These are phyloP conservation scores for Manis crassicaudata DNA, from an alignment of 2,797 vertebrate species.

Conservation along the genomic window DNA sequence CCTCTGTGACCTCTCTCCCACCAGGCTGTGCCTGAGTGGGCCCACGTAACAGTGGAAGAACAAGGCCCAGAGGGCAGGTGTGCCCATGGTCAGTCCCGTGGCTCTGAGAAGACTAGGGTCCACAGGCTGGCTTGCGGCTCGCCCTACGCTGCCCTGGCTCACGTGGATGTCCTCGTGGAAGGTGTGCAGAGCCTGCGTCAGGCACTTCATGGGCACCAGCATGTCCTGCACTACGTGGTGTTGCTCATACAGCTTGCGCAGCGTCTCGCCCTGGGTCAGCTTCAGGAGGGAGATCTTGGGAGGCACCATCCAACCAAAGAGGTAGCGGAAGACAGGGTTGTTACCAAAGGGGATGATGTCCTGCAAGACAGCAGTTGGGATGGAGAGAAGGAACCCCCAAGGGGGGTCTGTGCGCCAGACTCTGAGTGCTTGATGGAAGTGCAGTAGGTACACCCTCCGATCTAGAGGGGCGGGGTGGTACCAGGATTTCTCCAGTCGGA, in stretches of 20 bases:
- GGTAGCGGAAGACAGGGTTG: slow-evolving; percentile 94
- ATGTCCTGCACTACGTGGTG: slow-evolving; percentile 99
- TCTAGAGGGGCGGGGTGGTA: accelerated
- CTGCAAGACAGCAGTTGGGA: slow-evolving; percentile 81
- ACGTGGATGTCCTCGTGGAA: slow-evolving; percentile 95
- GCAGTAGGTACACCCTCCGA: accelerated
- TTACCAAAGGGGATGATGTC: slow-evolving; percentile 99
- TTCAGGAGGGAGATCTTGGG: slow-evolving; percentile 98
- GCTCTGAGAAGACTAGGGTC: neutral
- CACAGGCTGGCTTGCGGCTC: accelerated
- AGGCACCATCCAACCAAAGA: slow-evolving; percentile 99
- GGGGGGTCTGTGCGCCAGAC: neutral
- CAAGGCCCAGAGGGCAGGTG: neutral
- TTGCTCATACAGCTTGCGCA: slow-evolving; percentile 95
- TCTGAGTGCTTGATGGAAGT: accelerated
- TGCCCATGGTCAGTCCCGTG: accelerated
- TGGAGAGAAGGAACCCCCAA: neutral
- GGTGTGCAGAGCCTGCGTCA: slow-evolving; percentile 89
- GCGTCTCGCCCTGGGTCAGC: slow-evolving; percentile 97
- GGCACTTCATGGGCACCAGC: slow-evolving; percentile 95
- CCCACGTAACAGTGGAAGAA: neutral
- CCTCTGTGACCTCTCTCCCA: neutral
- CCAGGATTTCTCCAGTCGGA: neutral
- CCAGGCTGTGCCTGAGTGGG: neutral
- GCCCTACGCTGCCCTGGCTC: slow-evolving; percentile 59